Base-by-base conservation (phyloP, 2,113 vertebrate species). In the Calypte anna region DNA sequence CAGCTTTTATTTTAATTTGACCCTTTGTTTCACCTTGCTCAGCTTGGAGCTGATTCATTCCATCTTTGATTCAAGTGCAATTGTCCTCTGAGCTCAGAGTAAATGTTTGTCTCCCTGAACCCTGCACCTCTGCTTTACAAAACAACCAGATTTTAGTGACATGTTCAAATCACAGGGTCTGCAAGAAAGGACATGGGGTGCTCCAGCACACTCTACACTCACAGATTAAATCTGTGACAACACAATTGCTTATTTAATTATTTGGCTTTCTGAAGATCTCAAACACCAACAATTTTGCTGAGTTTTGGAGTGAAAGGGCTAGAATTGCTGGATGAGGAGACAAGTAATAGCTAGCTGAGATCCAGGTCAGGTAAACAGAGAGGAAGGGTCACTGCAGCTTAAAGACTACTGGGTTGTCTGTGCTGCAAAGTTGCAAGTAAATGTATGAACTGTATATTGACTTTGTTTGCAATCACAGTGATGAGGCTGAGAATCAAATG, bases 11-110 rank as follows among this genome's bases (percentile, higher is more conserved):
- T 88, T 53, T 43, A 69, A 64, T 46, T 28, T 90, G 44, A 62
- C n/a, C 27, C 53, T 85, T 28, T 78, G 64, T 82, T 87, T 90
- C 81, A 86, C 80, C 55, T 91, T 88, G 80, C 69, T 95, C 76
- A 80, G 57, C 53, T 50, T 38, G 28, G 30, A 58, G 72, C 75
- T 48, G 63, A 94, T 78, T 87, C 75, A 85, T 46, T 61, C 75
- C 20, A 4, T 54, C 67, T 57, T 67, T 72, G 77, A 66, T 74
- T 38, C 55, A 63, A 46, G 75, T 36, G 46, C 51, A 86, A 62
- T 11, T 2, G 3, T 7, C 22, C 84, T 70, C 31, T 77, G 70
- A 24, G 73, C 38, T 83, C 67, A 40, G 21, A 1, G 50, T 54
- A 51, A 91, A 28, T 51, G 4, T 51, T 55, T 61, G 61, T 76